Base-by-base conservation (phyloP, 2,113 vertebrate species). In the Elgaria multicarinata region DNA sequence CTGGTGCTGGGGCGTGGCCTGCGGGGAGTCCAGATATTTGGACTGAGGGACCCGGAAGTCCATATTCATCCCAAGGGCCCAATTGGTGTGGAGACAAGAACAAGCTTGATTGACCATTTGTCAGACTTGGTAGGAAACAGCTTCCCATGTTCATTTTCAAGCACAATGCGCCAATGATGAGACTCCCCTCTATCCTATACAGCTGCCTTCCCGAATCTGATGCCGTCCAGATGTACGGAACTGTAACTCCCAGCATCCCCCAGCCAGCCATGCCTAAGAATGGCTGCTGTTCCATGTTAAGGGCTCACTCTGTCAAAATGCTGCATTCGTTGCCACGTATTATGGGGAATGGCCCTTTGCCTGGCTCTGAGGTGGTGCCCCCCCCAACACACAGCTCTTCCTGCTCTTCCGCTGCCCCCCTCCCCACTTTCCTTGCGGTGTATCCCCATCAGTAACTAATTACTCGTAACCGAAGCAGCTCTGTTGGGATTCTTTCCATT, bases 401-500 rank as follows among this genome's bases (percentile, higher is more conserved):
- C 39, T 74, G 39, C 66, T 62, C 55, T 75, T 74, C 87, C 22
- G 24, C n/a, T 53, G 46, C 33, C 42, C 33, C 42, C 44, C 46
- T 12, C 33, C 46, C n/a, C 8, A 6, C 71, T 36, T 36, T 55
- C 78, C 31, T 71, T 78, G 71, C 46, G 46, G 62, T 42, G 58
- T 71, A 62, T 77, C 44, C 16, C 46, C 72, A 69, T 69, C 72
- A 90, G 79, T 82, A 66, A 83, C 78, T 76, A 66, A 90, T 86
- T 86, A 77, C 53, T 66, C 3, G 71, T 55, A 90, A 87, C 58
- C 66, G 78, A 87, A 87, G 55, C 58, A 75, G 44, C 44, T n/a
- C 58, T 39, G 3, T 22, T 77, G 58, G 71, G 78, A 87, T 22
- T 39, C 42, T 31, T 82, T 86, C 89, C 84, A 90, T 28, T 62